Evolutionary conservation across 1,140 invertebrate species (phyloP), one percentile per base, ranked within the genome.

Genomic region (Pantala flavescens): DNA sequence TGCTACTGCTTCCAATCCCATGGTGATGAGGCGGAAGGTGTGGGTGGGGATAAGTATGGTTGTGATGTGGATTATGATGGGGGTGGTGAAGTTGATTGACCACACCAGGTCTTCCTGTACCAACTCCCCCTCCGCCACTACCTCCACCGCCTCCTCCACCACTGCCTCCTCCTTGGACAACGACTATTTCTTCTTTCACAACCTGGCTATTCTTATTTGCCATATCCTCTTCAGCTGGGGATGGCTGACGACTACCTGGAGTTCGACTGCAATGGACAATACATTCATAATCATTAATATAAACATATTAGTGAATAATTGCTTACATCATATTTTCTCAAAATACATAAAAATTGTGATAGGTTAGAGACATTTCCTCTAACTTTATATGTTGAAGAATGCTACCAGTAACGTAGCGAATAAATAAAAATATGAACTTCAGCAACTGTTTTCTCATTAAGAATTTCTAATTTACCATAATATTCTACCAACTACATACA

Each of bases 191-290:
- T 36, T 76, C 77, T 14, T 74, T 71, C 23, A 76, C 76, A 55
- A 74, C 75, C 71, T 36, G 24, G 9, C 70, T 77, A 70, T 76
- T 76, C 79, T 88, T 89, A 74, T 86, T 87, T 43, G 79, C 80
- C 70, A 89, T 83, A 76, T 93, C 92, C 78, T 95, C 94, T 81
- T 95, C 93, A 12, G 92, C 92, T 5, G 94, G 94, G 11, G 94
- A 95, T 23, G 93, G 93, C 81, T 96, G 94, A 79, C 93, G 87
- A 78, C 94, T 96, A n/a, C 93, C 92, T 7, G 91, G 91, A 76
- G 91, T 93, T 75, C 93, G 91, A 80, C 91, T 93, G 83, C 14
- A 87, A 86, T 78, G 71, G 24, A 71, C 76, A 74, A 75, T 75
- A 71, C 74, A 75, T 74, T 36, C 23, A 71, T 72, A 77, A 24